Evolutionary conservation across 1,140 invertebrate genomes (phyloP).

Genomic region (Littorina saxatilis): DNA sequence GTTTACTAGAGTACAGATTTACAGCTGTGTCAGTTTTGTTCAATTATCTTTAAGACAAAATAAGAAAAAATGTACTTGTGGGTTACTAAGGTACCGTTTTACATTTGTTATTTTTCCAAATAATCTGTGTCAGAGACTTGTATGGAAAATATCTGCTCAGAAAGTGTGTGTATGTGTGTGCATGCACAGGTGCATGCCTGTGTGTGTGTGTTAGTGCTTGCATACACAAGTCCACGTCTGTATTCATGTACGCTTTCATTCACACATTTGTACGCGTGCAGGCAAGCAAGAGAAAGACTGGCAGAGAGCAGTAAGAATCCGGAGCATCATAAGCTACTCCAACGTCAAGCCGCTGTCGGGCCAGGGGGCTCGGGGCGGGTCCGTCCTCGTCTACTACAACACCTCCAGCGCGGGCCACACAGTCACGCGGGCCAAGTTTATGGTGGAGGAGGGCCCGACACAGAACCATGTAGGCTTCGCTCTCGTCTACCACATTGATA

Average conservation of each 20-base stretch:
- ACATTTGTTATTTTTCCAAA: too few relatives aligned
- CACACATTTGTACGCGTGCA: too few relatives aligned
- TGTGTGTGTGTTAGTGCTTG: too few relatives aligned
- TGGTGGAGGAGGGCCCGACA: constrained; percentile 57
- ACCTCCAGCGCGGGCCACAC: background rate
- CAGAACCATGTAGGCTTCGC: constrained; percentile 59
- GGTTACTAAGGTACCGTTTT: too few relatives aligned
- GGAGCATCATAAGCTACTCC: constrained; percentile 39
- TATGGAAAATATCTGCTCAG: too few relatives aligned
- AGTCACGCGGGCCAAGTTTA: constrained; percentile 46
- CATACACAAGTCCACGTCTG: background rate
- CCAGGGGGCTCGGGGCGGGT: constrained; percentile 46
- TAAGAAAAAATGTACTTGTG: too few relatives aligned
- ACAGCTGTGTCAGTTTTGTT: too few relatives aligned
- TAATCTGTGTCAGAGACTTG: too few relatives aligned
- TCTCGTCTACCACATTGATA: constrained; percentile 61
- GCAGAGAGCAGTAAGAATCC: constrained; percentile 51
- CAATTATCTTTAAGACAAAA: too few relatives aligned
- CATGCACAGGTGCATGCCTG: background rate
- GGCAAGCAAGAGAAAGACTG: constrained; percentile 61
- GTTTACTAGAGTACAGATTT: too few relatives aligned
- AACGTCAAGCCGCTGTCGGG: constrained; percentile 38
- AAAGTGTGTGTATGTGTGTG: constrained; percentile 16
- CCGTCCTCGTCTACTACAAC: constrained; percentile 53
- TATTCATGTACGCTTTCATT: background rate